These are phyloP conservation scores for Scaptomyza graminum DNA, from an alignment of 1,140 invertebrate genomes.

Conservation along the genomic window DNA sequence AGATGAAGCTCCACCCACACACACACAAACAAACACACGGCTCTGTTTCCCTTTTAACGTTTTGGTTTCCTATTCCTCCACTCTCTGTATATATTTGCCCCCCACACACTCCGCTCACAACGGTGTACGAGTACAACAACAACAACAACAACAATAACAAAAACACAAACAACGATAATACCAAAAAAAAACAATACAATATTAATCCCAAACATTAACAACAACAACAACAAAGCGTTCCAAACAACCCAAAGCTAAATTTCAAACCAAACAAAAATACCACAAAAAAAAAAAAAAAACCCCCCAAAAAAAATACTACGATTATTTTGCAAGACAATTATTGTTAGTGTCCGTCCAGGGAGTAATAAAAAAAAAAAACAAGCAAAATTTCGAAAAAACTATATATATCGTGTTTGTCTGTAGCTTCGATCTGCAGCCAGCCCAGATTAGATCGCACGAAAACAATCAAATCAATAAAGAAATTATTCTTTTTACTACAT, in stretches of 20 bases:
- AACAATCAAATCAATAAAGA: slow-evolving; percentile 66
- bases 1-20: background rate
- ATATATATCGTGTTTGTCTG: too few species aligned
- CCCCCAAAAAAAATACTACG: slow-evolving; percentile 3
- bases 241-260: slow-evolving; percentile 11
- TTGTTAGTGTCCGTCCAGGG: slow-evolving; percentile 25
- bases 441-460: slow-evolving; percentile 1
- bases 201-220: slow-evolving; percentile 31
- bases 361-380: slow-evolving; percentile 4
- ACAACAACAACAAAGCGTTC: slow-evolving; percentile 7
- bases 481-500: slow-evolving; percentile 62
- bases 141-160: slow-evolving; percentile 56
- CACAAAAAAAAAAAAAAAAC: slow-evolving; percentile 6
- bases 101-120: slow-evolving; percentile 54
- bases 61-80: slow-evolving; percentile 27
- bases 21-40: slow-evolving; percentile 15
- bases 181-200: slow-evolving; percentile 25
- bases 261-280: background rate
- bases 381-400: too few species aligned
- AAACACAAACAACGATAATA: slow-evolving; percentile 32
- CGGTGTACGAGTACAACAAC: slow-evolving; percentile 65
- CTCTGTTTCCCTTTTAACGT: slow-evolving; percentile 33
- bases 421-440: slow-evolving; percentile 11
- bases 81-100: slow-evolving; percentile 60
- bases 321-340: slow-evolving; percentile 34